Percentiles rank a stretch among this genome's conserved stretches.
Conservation (phyloP, 2,888 invertebrate genomes). For the Nipponacmea schrenckii region DNA sequence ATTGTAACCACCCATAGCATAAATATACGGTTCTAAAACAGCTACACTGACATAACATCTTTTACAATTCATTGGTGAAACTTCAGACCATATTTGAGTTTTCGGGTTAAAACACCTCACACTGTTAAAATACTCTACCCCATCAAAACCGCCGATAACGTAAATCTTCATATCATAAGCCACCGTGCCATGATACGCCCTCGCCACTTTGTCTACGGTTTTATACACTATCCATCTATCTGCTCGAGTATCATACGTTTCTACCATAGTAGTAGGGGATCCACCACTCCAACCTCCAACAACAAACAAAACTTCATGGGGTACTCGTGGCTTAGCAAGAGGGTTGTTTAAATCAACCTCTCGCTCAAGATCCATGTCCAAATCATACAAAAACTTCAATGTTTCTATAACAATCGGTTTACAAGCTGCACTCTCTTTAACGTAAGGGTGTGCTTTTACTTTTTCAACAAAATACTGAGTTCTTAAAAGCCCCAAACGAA, state of each 20-base stretch:
- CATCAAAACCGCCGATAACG: no score
- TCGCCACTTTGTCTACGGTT: no score
- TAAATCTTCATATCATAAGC: no score
- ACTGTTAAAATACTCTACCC: no score
- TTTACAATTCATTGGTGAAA: no score
- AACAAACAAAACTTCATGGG: slow-evolving; percentile 70
- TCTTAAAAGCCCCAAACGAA: slow-evolving; percentile 75
- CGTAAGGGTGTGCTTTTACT: slow-evolving; percentile 83
- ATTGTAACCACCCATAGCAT: no score
- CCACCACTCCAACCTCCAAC: slow-evolving; percentile 76
- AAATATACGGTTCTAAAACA: no score
- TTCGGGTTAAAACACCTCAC: no score
- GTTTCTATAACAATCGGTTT: slow-evolving; percentile 91
- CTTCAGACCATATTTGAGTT: no score
- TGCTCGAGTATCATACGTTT: slow-evolving; percentile 66
- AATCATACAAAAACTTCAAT: slow-evolving; percentile 88
- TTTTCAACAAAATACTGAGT: slow-evolving; percentile 89
- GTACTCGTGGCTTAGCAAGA: slow-evolving; percentile 78
- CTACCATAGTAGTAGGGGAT: slow-evolving; percentile 78
- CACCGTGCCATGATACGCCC: no score
- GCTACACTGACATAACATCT: no score
- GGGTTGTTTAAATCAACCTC: slow-evolving; percentile 73
- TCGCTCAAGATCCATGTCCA: slow-evolving; percentile 85
- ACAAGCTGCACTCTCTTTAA: slow-evolving; percentile 79
- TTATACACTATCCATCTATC: slow-evolving; percentile 64